Conservation (phyloP, 2,888 invertebrate species). For the Ectemnius continuus region DNA sequence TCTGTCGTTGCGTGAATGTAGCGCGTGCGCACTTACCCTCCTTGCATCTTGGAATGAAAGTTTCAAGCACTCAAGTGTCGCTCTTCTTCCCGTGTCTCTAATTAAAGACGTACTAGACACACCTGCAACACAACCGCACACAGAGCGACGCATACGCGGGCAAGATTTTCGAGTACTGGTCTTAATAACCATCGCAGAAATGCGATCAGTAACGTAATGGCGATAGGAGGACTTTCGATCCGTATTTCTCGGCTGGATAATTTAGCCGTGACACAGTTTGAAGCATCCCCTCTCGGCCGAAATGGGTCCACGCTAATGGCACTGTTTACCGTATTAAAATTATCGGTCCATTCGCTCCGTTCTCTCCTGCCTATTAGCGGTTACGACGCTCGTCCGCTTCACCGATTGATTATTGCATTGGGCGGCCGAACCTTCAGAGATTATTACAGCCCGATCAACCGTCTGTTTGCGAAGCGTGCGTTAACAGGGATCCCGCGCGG, state of each 20-base stretch:
- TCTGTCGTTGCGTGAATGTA: too few relatives aligned
- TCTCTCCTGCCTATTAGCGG: too few relatives aligned
- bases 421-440: not conserved
- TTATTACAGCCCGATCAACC: not conserved
- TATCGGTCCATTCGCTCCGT: slow-evolving; percentile 42
- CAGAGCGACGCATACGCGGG: too few relatives aligned
- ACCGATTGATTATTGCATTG: slow-evolving; percentile 47
- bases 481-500: not conserved
- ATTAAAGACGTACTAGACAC: too few relatives aligned
- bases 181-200: slow-evolving; percentile 27
- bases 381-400: not conserved
- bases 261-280: slow-evolving; percentile 47
- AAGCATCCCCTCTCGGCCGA: slow-evolving; percentile 22
- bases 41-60: too few relatives aligned
- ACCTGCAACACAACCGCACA: too few relatives aligned
- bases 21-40: too few relatives aligned
- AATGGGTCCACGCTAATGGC: slow-evolving; percentile 55
- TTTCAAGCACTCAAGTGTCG: too few relatives aligned
- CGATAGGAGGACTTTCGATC: slow-evolving; percentile 37
- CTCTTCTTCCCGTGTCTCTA: too few relatives aligned
- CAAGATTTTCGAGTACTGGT: too few relatives aligned
- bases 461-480: not conserved
- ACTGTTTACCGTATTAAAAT: slow-evolving; percentile 57
- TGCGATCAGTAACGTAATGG: slow-evolving; percentile 15
- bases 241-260: slow-evolving; percentile 44